Conservation (phyloP, 2,113 vertebrate species). For the Corythornis madagascariensis region DNA sequence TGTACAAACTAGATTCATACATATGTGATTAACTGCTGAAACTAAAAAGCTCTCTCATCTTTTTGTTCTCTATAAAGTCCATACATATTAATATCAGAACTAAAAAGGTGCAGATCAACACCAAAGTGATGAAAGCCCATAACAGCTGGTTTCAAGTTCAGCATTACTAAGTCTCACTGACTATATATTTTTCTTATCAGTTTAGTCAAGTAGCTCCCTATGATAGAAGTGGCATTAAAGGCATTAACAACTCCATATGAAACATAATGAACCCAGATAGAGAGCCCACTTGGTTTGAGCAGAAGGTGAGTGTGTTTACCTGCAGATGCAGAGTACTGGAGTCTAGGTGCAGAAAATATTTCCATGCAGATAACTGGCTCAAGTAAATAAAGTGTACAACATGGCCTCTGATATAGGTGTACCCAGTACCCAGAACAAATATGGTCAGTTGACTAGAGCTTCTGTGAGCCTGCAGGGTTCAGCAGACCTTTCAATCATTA, state of each 20-base stretch:
- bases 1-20: background rate
- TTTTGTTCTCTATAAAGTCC: background rate
- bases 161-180: background rate
- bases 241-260: background rate
- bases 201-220: background rate
- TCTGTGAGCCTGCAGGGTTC: background rate
- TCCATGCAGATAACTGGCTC: background rate
- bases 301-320: background rate
- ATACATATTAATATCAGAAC: background rate
- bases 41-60: background rate
- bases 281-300: background rate
- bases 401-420: background rate
- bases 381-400: background rate
- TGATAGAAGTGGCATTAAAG: background rate
- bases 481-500: background rate
- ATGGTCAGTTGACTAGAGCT: background rate
- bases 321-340: background rate
- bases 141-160: background rate
- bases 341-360: background rate
- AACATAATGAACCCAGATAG: no score
- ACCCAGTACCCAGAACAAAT: background rate
- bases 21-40: background rate
- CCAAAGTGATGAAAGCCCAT: background rate
- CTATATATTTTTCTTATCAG: background rate
- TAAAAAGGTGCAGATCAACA: background rate